Percentiles rank a stretch among this genome's conserved stretches.
These are phyloP conservation scores for Drosophila watanabei DNA, from an alignment of 1,140 invertebrate species.

Conservation along the genomic window DNA sequence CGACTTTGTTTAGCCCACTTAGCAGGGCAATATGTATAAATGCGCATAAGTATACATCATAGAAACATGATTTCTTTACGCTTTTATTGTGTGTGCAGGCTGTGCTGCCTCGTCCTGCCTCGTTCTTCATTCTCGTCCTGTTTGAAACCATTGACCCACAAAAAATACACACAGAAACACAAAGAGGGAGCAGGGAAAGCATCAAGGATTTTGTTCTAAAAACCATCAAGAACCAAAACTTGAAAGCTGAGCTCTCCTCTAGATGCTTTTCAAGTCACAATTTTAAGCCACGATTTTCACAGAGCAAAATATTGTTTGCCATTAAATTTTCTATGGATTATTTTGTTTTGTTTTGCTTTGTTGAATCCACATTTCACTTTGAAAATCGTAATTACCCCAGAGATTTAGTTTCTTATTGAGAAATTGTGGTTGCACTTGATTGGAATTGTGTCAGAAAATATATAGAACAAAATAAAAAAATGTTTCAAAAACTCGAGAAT, in stretches of 20 bases:
- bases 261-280: constrained; percentile 10
- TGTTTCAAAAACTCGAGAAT: background rate
- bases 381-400: too few species aligned
- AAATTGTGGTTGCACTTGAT: background rate
- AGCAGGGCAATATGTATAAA: constrained; percentile 48
- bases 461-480: too few species aligned
- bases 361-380: background rate
- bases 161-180: constrained; percentile 24
- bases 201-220: constrained; percentile 49
- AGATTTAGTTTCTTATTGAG: background rate
- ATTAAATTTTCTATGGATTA: background rate
- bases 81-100: constrained; percentile 35
- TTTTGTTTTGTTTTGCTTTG: background rate
- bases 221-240: constrained; percentile 41
- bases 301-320: background rate
- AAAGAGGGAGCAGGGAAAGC: constrained; percentile 4
- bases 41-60: constrained; percentile 45
- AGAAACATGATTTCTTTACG: constrained; percentile 40
- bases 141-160: constrained; percentile 60
- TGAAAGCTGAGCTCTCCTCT: constrained; percentile 1
- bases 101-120: constrained; percentile 23
- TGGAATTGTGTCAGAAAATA: background rate
- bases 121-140: constrained; percentile 17
- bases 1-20: constrained; percentile 48
- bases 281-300: background rate